phyloP scores from a whole-genome alignment of 2,113 vertebrate genomes.

The Oncorhynchus masou region DNA sequence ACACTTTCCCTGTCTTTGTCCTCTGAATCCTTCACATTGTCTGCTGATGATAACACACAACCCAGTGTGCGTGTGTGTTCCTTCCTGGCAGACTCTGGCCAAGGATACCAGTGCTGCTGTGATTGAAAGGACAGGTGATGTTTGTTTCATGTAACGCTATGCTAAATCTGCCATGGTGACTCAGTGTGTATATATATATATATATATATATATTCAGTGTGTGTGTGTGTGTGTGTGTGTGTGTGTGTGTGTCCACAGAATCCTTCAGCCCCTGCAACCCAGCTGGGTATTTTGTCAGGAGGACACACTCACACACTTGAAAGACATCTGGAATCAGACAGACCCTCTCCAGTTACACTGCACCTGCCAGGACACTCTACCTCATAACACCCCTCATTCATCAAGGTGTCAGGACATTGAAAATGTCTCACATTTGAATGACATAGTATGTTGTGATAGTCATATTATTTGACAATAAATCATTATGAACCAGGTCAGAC shows the following conservation, averaged over 20 bases:
- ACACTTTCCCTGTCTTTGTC: conserved; percentile 71
- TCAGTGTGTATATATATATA: not conserved
- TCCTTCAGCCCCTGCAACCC: not conserved
- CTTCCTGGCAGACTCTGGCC: not conserved
- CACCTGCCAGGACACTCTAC: conserved; percentile 11
- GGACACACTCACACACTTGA: not conserved
- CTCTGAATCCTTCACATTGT: conserved; percentile 71
- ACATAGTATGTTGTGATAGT: too few species aligned
- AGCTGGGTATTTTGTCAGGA: not conserved
- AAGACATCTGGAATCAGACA: conserved; percentile 22
- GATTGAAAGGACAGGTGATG: conserved; percentile 8
- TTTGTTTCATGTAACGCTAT: not conserved
- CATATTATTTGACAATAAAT: too few species aligned
- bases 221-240: not conserved
- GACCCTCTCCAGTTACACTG: conserved; percentile 27
- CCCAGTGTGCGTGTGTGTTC: conserved; percentile 34
- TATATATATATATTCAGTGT: not conserved
- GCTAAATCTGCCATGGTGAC: conserved; percentile 8
- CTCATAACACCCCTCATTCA: not conserved
- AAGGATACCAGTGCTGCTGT: too few species aligned
- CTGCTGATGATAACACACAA: conserved; percentile 66
- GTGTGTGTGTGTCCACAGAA: not conserved
- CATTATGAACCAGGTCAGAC: too few species aligned
- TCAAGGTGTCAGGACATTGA: not conserved
- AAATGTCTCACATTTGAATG: too few species aligned